Base-by-base conservation (phyloP, 2,113 vertebrate genomes). In the Pandion haliaetus region DNA sequence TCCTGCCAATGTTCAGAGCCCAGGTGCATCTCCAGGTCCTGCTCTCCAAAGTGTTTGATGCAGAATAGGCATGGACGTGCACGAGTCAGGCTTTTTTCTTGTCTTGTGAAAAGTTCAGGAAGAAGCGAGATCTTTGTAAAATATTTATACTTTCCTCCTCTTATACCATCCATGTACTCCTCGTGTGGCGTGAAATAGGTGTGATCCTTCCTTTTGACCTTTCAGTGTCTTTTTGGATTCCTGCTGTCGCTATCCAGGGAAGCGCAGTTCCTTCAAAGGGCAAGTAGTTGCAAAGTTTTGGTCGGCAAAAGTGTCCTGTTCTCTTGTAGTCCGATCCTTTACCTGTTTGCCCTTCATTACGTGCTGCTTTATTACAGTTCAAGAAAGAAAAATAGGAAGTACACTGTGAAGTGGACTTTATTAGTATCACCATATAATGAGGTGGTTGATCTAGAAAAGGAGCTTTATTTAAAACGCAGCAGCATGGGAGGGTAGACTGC, bases 241-340 rank as follows among this genome's bases (percentile, higher is more conserved):
- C n/a, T 2, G 3, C 26, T 9, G 13, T 40, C 45, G 1, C 63
- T 3, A 1, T 15, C 34, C 52, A 16, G 29, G 13, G 26, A 79
- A 58, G 65, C 1, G 3, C 34, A 3, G 40, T 18, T 66, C 61
- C 59, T 32, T n/a, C 54, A 34, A 38, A 32, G 29, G 23, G 29
- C 0, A 3, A 29, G 13, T 3, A 8, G n/a, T 5, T 42, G 59
- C 47, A 6, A 36, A 66, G 40, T 14, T 55, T 32, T 32, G 66
- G 16, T 34, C 0, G 0, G 61, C 28, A 7, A 25, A 88, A 63
- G 21, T 2, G 6, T n/a, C 32, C 0, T 2, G 2, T 45, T 38
- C 38, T 45, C 34, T 18, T 8, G 1, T 6, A 17, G 15, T 20
- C 4, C 21, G 12, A 12, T 15, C 57, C 36, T 15, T 44, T 21